A percentile compares a stretch with the other conserved stretches of the same genome.
phyloP scores from a whole-genome alignment of 1,140 invertebrate species.

The Trichoplusia ni region DNA sequence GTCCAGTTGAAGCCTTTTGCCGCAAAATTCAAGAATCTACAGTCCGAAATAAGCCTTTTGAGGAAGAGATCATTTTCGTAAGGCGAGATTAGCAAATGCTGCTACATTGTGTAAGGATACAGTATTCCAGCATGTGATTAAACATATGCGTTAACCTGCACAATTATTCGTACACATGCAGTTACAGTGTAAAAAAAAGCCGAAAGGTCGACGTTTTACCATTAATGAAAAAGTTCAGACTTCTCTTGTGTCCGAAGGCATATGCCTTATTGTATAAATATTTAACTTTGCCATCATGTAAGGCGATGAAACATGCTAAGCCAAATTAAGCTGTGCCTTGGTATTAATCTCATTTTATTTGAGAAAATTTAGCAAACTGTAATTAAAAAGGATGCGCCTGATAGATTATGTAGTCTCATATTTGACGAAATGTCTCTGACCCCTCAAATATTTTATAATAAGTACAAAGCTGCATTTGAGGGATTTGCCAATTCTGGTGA shows the following conservation, averaged over 20 bases:
- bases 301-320: constrained; percentile 28
- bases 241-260: no score
- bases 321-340: constrained; percentile 23
- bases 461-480: constrained; percentile 19
- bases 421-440: no score
- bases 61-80: neutral
- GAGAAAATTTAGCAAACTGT: constrained; percentile 33
- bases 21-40: neutral
- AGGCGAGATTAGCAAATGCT: neutral
- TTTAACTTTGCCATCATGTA: constrained; percentile 35
- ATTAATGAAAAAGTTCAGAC: constrained; percentile 27
- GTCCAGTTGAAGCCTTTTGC: neutral
- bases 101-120: neutral
- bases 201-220: constrained; percentile 20
- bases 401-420: no score
- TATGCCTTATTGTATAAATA: constrained; percentile 7
- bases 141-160: neutral
- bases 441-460: constrained; percentile 27
- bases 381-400: neutral
- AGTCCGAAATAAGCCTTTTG: neutral
- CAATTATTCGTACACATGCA: neutral
- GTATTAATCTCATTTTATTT: constrained; percentile 32
- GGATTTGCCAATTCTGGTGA: constrained; percentile 15
- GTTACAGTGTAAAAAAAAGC: constrained; percentile 4
- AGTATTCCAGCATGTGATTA: neutral